phyloP scores from a whole-genome alignment of 2,113 vertebrate species.

The Oncorhynchus nerka region DNA sequence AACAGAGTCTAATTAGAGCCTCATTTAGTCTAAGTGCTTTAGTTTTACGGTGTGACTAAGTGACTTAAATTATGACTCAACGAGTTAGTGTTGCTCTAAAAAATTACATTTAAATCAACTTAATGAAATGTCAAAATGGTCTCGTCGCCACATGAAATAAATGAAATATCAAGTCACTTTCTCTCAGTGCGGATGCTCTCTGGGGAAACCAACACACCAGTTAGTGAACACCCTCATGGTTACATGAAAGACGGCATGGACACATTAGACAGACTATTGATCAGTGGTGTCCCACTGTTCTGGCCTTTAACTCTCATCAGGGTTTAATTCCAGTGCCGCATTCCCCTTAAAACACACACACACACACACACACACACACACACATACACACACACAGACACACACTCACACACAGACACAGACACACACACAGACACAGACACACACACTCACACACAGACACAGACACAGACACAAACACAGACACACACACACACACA shows the following conservation, averaged over 20 bases:
- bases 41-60: not conserved
- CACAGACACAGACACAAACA: not conserved
- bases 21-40: not conserved
- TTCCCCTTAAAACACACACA: not conserved
- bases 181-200: not conserved
- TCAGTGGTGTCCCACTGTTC: constrained; percentile 4
- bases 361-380: too few relatives aligned
- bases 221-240: not conserved
- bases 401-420: too few relatives aligned
- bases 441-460: not conserved
- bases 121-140: too few relatives aligned
- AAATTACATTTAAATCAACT: too few relatives aligned
- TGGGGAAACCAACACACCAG: not conserved
- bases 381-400: too few relatives aligned
- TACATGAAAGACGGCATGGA: too few relatives aligned
- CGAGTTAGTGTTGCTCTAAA: too few relatives aligned
- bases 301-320: not conserved
- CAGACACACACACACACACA: not conserved
- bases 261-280: not conserved
- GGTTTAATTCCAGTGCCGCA: constrained; percentile 3
- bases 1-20: constrained; percentile 29
- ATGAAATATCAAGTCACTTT: not conserved
- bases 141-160: not conserved
- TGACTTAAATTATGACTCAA: too few relatives aligned
- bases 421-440: not conserved